phyloP scores from a whole-genome alignment of 1,140 invertebrate species.

The Sipha flava region DNA sequence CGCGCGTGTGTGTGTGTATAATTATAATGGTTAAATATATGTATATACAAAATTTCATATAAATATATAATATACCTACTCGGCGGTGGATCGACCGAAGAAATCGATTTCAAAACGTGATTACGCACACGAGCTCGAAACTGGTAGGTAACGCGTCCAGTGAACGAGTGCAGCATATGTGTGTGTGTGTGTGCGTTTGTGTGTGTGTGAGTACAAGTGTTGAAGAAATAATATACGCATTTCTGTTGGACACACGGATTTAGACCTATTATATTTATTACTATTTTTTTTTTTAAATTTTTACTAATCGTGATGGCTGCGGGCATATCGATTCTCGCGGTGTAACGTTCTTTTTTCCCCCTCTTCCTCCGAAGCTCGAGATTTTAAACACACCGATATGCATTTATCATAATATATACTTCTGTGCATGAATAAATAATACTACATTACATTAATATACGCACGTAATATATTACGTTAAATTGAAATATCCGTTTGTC shows the following conservation, averaged over 20 bases:
- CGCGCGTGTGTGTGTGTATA: not conserved
- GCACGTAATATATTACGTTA: no score
- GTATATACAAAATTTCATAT: not conserved
- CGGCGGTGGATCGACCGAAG: not conserved
- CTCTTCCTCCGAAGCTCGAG: no score
- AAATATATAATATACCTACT: not conserved
- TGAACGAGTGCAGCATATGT: no score
- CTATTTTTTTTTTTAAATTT: not conserved
- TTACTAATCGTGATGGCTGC: conserved; percentile 11
- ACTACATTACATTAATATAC: no score
- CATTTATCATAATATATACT: no score
- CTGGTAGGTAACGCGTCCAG: not conserved
- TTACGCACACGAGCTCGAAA: not conserved
- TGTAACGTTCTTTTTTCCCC: not conserved
- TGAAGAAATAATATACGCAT: not conserved
- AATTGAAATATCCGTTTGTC: no score
- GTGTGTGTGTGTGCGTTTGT: no score
- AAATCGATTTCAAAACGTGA: conserved; percentile 23
- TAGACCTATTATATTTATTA: not conserved
- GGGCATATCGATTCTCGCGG: not conserved
- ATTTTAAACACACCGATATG: no score
- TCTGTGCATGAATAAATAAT: no score
- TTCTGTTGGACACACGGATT: not conserved
- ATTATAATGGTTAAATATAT: not conserved
- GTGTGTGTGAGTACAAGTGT: no score